phyloP scores from a whole-genome alignment of 2,113 vertebrate species.

The Callithrix jacchus region DNA sequence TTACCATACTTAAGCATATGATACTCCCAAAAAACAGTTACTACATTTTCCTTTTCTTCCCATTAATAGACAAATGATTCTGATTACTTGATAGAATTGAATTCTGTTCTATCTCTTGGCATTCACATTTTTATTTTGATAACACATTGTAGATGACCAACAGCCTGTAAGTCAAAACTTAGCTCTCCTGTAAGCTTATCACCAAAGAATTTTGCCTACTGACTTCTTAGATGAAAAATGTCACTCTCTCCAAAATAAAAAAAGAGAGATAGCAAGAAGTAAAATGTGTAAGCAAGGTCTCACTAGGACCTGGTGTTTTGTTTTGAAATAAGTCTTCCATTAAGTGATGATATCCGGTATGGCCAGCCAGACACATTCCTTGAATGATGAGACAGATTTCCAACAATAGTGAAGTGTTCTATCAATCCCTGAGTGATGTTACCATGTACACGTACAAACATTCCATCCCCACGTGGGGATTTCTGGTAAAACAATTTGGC shows the following conservation, averaged over 20 bases:
- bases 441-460: conserved; percentile 69
- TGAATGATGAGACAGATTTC: conserved; percentile 57
- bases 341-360: conserved; percentile 42
- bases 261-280: conserved; percentile 19
- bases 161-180: background rate
- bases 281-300: conserved; percentile 20
- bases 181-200: background rate
- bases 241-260: background rate
- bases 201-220: background rate
- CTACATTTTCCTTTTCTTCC: background rate
- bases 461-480: conserved; percentile 52
- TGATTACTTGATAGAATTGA: background rate
- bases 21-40: background rate
- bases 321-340: conserved; percentile 47
- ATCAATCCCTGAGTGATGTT: conserved; percentile 54
- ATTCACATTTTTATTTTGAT: background rate
- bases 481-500: conserved; percentile 78
- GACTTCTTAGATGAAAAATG: conserved; percentile 37
- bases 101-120: background rate
- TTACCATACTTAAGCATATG: background rate
- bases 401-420: conserved; percentile 66
- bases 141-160: background rate
- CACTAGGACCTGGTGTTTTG: conserved; percentile 22
- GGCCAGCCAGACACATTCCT: conserved; percentile 63
- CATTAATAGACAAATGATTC: background rate